phyloP scores from a whole-genome alignment of 2,888 invertebrate genomes.

The Oeneis ivallda region DNA sequence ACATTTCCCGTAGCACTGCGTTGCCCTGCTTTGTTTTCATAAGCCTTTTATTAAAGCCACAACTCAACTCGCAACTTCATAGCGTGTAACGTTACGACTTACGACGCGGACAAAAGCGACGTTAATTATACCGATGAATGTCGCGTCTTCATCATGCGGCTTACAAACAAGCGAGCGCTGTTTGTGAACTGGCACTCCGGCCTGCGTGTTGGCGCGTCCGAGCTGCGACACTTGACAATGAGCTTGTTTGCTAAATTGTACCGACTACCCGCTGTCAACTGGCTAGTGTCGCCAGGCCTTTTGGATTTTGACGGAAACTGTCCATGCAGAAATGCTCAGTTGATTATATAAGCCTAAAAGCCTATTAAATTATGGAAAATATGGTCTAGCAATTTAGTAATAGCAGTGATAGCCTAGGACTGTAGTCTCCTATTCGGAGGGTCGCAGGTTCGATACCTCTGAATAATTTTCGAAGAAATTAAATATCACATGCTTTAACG shows the following conservation, averaged over 20 bases:
- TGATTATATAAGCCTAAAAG: no score
- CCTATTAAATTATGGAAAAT: no score
- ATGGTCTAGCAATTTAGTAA: no score
- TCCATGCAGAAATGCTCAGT: neutral
- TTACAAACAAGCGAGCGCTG: constrained; percentile 44
- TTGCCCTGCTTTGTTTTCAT: no score
- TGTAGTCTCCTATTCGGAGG: no score
- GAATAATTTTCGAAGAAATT: no score
- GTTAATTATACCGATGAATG: constrained; percentile 45
- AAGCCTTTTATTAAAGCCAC: constrained; percentile 5
- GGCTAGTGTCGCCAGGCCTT: constrained; percentile 5
- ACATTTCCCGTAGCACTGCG: no score
- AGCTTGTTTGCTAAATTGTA: constrained; percentile 55
- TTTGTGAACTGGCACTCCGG: constrained; percentile 47
- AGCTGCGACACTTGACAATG: constrained; percentile 54
- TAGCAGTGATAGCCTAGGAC: no score
- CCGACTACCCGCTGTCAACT: constrained; percentile 23
- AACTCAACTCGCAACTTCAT: constrained; percentile 22
- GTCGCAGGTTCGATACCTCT: no score
- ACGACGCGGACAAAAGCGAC: constrained; percentile 51
- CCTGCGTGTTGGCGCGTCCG: constrained; percentile 46
- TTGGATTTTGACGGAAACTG: neutral
- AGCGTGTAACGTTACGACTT: constrained; percentile 41
- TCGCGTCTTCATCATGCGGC: constrained; percentile 60
- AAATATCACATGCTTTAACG: no score